phyloP scores from a whole-genome alignment of 2,888 invertebrate species.

The Alitta virens region DNA sequence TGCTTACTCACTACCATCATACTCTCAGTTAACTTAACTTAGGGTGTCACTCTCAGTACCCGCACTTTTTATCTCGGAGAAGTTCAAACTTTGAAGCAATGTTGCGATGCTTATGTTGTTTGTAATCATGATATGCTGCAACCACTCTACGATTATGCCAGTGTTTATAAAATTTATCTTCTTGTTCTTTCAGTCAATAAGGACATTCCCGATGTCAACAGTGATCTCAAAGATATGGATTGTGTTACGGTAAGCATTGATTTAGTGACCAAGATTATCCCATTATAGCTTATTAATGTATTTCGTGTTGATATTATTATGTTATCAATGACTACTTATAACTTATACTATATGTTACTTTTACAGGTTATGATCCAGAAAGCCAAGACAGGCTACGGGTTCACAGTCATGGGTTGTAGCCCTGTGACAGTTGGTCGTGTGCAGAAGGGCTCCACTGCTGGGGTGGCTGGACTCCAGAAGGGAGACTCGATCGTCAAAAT shows the following conservation, averaged over 20 bases:
- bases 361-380: conserved; percentile 16
- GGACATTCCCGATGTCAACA: conserved; percentile 7
- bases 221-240: conserved; percentile 4
- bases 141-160: not conserved
- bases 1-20: no score
- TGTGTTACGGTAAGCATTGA: conserved; percentile 7
- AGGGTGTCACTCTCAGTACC: no score
- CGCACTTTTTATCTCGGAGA: no score
- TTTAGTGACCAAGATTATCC: not conserved
- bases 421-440: conserved; percentile 52
- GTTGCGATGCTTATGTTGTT: no score
- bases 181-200: not conserved
- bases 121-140: not conserved
- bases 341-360: no score
- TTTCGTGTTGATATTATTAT: no score
- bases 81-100: no score
- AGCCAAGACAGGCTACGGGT: conserved; percentile 45
- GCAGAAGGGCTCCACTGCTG: conserved; percentile 43
- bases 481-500: conserved; percentile 51
- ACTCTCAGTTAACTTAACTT: no score
- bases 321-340: no score
- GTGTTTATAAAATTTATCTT: not conserved
- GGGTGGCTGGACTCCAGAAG: conserved; percentile 42
- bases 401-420: conserved; percentile 50
- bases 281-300: no score